Base-by-base conservation (phyloP, 2,888 invertebrate genomes). In the Anodontia alba region DNA sequence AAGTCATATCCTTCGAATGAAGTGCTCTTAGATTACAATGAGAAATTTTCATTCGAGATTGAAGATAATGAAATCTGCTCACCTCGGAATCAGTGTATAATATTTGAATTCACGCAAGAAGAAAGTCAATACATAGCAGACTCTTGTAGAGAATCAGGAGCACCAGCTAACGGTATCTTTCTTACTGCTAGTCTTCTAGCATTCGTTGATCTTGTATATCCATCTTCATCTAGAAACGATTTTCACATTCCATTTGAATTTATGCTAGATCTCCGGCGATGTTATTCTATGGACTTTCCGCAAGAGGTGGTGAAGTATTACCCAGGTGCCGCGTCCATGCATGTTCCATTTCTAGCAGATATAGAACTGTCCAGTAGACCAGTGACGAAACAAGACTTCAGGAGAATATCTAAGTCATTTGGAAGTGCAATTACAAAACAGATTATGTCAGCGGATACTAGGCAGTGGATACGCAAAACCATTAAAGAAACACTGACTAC, bases 181-280 rank as follows among this genome's bases (percentile, higher is more conserved):
- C 66, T 76, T 12, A 57, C 86, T 0, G 83, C 86, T 1, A 70
- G 79, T 54, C 23, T 81, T 5, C 36, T 83, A 31, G 79, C 83
- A 10, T 46, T 86, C 7, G 26, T 77, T 42, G 83, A 81, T 49
- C 78, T 86, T 10, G 49, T 86, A 3, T 83, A 79, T 57, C 23
- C 70, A 12, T 10, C 23, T 5, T 38, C 51, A 33, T 1, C 3
- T 62, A 26, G 20, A 62, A 31, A 31, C 1, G 17, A 31, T 20
- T 31, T 72, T 29, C 68, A 69, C 51, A 67, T 86, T 23, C 86
- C 86, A 15, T 67, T 86, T 15, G 86, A 86, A 43, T 81, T 68
- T 42, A 86, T 86, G 83, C 26, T 78, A 33, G 86, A 86, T 66
- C 69, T 77, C 17, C 36, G 86, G 20, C 76, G 83, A 7, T 49